Conservation (phyloP, 2,113 vertebrate species). For the Neodontobutis hainanensis region DNA sequence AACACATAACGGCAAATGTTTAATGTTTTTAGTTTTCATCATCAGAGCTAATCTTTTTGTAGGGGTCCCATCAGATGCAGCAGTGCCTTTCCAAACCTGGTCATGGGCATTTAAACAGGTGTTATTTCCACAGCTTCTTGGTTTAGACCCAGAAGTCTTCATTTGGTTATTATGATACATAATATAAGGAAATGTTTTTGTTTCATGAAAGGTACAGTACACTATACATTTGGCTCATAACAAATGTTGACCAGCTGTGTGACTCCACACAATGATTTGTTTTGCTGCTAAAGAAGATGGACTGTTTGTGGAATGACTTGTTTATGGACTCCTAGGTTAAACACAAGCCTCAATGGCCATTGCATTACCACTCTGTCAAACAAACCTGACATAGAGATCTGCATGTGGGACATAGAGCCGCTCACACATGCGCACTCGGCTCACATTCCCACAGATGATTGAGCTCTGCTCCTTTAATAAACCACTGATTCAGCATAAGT, state of each 20-base stretch:
- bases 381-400: conserved; percentile 25
- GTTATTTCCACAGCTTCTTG: too few species aligned
- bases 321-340: conserved; percentile 8
- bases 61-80: too few species aligned
- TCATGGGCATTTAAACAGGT: too few species aligned
- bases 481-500: conserved; percentile 73
- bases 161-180: neutral
- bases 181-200: neutral
- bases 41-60: too few species aligned
- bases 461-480: conserved; percentile 68
- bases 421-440: conserved; percentile 15
- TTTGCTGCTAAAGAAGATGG: neutral
- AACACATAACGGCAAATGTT: too few species aligned
- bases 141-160: too few species aligned
- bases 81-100: too few species aligned
- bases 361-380: conserved; percentile 20
- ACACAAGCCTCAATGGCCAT: conserved; percentile 15
- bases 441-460: conserved; percentile 56
- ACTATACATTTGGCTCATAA: neutral
- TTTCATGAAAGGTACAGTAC: neutral
- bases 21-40: too few species aligned
- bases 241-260: neutral
- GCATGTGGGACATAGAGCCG: conserved; percentile 24
- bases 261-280: neutral
- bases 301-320: neutral